Evolutionary conservation across 1,140 invertebrate genomes (phyloP).

Genomic region (Ectropis grisescens): DNA sequence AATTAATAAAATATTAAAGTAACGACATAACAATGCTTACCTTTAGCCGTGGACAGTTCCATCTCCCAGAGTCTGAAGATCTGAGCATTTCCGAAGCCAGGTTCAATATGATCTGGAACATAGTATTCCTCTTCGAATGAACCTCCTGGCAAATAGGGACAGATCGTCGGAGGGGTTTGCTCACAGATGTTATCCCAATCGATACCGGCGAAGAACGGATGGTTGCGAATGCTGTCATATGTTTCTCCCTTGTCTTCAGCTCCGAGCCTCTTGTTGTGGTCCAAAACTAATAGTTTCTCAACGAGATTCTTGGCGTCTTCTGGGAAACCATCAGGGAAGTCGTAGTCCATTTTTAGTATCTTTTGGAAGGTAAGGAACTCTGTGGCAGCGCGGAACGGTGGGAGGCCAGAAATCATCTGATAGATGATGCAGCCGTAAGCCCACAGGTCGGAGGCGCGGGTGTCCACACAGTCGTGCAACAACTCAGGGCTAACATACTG

Average conservation of each 20-base stretch:
- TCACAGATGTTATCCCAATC: conserved; percentile 87
- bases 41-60: conserved; percentile 70
- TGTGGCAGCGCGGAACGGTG: conserved; percentile 92
- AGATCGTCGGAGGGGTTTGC: conserved; percentile 85
- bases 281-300: conserved; percentile 85
- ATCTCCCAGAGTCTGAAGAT: conserved; percentile 82
- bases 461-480: conserved; percentile 84
- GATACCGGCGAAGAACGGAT: conserved; percentile 88
- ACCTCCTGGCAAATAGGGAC: conserved; percentile 86
- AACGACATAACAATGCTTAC: too few species aligned
- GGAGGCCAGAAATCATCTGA: conserved; percentile 94
- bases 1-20: too few species aligned
- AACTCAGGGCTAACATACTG: conserved; percentile 99
- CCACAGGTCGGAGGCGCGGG: conserved; percentile 94
- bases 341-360: conserved; percentile 92
- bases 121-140: conserved; percentile 80
- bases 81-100: conserved; percentile 87
- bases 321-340: conserved; percentile 93
- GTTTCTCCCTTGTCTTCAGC: conserved; percentile 79
- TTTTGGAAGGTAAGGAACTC: conserved; percentile 98
- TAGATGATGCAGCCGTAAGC: conserved; percentile 97
- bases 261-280: conserved; percentile 87
- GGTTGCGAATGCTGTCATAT: conserved; percentile 87
- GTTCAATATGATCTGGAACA: conserved; percentile 84
- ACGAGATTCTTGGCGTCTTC: conserved; percentile 89